Percentiles rank a stretch among this genome's conserved stretches.
Evolutionary conservation across 2,113 vertebrate genomes (phyloP).

Genomic region (Scolopax mira): DNA sequence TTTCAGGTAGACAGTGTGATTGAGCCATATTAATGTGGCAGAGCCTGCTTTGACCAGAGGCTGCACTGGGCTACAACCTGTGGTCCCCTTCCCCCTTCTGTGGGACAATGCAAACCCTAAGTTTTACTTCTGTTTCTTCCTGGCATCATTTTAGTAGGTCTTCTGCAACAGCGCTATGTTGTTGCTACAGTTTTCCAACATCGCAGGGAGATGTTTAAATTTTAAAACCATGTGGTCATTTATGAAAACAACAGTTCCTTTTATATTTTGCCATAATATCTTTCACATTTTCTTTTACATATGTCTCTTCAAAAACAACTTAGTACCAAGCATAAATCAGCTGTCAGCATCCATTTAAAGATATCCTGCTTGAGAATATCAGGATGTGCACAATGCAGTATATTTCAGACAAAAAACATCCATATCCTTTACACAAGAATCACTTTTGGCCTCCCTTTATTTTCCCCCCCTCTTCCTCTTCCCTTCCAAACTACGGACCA

Average conservation of each 20-base stretch:
- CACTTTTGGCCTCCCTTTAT: neutral
- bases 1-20: neutral
- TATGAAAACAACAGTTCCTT: conserved; percentile 7
- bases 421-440: neutral
- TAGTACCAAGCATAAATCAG: neutral
- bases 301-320: neutral
- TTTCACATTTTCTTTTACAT: conserved; percentile 12
- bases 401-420: neutral
- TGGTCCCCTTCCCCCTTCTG: neutral
- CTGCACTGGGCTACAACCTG: neutral
- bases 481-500: neutral
- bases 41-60: neutral
- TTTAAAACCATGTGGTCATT: neutral
- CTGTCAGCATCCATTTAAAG: conserved; percentile 14
- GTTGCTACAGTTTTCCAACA: neutral
- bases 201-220: neutral
- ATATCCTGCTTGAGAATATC: conserved; percentile 23
- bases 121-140: neutral
- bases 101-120: neutral
- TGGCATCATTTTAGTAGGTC: neutral
- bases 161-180: neutral
- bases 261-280: neutral
- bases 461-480: neutral
- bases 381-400: neutral
- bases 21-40: neutral